Percentiles rank a stretch among this genome's conserved stretches.
These are phyloP conservation scores for Phodopus roborovskii DNA, from an alignment of 2,113 vertebrate species.

Conservation along the genomic window DNA sequence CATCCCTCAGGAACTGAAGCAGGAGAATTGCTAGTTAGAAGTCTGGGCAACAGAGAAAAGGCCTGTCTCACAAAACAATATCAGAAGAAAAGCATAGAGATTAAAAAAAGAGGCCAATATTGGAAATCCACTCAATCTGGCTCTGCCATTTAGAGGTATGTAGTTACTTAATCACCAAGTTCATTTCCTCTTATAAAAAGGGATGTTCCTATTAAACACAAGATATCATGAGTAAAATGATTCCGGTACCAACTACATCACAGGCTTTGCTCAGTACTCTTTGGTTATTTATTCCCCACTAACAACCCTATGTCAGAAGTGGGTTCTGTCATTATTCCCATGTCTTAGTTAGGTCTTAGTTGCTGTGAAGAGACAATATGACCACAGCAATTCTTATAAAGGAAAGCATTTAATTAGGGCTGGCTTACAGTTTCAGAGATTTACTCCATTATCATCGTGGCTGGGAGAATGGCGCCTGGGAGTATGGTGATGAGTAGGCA, in stretches of 20 bases:
- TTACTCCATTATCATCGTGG: too few relatives aligned
- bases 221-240: not conserved
- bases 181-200: constrained; percentile 1
- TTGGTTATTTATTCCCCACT: not conserved
- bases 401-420: not conserved
- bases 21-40: not conserved
- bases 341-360: not conserved
- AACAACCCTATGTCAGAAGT: not conserved
- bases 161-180: constrained; percentile 1
- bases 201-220: not conserved
- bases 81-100: not conserved
- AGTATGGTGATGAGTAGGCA: not conserved
- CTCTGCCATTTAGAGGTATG: not conserved
- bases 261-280: not conserved
- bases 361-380: not conserved
- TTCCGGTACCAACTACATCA: not conserved
- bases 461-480: not conserved
- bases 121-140: not conserved
- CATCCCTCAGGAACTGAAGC: not conserved
- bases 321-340: not conserved
- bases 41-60: not conserved
- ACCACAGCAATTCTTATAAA: not conserved
- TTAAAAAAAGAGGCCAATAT: constrained; percentile 4
- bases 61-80: not conserved
- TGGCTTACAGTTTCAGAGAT: not conserved